Conservation (phyloP, 2,888 invertebrate species). For the Panopea generosa region DNA sequence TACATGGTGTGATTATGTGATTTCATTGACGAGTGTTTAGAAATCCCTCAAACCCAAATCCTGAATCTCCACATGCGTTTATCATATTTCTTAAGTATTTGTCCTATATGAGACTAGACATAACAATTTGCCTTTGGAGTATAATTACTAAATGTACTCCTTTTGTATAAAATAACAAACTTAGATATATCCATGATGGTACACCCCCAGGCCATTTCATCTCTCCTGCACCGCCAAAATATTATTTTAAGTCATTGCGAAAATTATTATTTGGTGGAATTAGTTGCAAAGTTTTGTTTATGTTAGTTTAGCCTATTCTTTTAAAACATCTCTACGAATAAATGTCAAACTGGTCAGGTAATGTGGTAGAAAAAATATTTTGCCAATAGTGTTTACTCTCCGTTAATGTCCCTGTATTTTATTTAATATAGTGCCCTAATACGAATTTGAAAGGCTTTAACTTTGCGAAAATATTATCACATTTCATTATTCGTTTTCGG, state of each 20-base stretch:
- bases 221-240: slow-evolving; percentile 36
- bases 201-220: slow-evolving; percentile 25
- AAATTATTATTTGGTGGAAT: slow-evolving; percentile 28
- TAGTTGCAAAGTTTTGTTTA: slow-evolving; percentile 36
- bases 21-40: too few relatives aligned
- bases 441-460: slow-evolving; percentile 39
- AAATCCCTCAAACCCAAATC: too few relatives aligned
- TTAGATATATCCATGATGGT: slow-evolving; percentile 1
- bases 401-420: background rate
- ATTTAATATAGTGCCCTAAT: slow-evolving; percentile 1
- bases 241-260: slow-evolving; percentile 31
- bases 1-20: too few relatives aligned
- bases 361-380: slow-evolving; percentile 56
- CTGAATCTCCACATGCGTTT: too few relatives aligned
- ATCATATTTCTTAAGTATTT: background rate
- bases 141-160: background rate
- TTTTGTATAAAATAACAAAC: background rate
- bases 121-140: background rate
- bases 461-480: slow-evolving; percentile 56
- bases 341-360: slow-evolving; percentile 42
- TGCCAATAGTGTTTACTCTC: slow-evolving; percentile 35
- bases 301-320: slow-evolving; percentile 42
- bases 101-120: background rate
- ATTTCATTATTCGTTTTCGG: slow-evolving; percentile 18
- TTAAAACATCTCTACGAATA: slow-evolving; percentile 33